Evolutionary conservation across 2,888 invertebrate species (phyloP).

Genomic region (Leucozona laternaria): DNA sequence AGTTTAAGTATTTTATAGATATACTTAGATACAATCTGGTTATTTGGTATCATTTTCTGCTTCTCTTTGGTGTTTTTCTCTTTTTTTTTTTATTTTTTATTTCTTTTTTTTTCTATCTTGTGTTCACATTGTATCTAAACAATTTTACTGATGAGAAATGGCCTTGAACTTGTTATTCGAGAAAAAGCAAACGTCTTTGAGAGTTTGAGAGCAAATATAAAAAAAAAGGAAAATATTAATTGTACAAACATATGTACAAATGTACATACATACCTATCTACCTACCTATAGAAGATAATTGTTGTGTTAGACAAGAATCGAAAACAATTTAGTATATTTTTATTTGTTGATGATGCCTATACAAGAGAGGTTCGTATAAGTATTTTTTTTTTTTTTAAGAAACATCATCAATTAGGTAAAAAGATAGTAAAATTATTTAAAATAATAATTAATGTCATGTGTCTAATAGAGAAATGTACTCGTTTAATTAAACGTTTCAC

Average conservation of each 20-base stretch:
- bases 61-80: conserved; percentile 42
- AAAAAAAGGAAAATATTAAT: conserved; percentile 43
- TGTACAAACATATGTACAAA: conserved; percentile 13
- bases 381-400: conserved; percentile 10
- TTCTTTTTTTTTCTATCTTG: conserved; percentile 15
- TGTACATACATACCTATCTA: not conserved
- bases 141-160: conserved; percentile 65
- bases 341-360: not conserved
- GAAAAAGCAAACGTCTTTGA: conserved; percentile 24
- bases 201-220: conserved; percentile 31
- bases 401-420: conserved; percentile 59
- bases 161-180: conserved; percentile 72
- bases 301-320: conserved; percentile 34
- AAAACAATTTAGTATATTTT: conserved; percentile 35
- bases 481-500: conserved; percentile 50
- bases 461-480: conserved; percentile 49
- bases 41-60: conserved; percentile 57
- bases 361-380: not conserved
- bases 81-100: conserved; percentile 20
- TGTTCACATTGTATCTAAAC: conserved; percentile 43
- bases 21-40: conserved; percentile 58
- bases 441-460: conserved; percentile 65
- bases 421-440: conserved; percentile 34
- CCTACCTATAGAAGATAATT: conserved; percentile 28
- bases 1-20: not conserved